Base-by-base conservation (phyloP, 1,140 invertebrate species). In the Colletes latitarsis region DNA sequence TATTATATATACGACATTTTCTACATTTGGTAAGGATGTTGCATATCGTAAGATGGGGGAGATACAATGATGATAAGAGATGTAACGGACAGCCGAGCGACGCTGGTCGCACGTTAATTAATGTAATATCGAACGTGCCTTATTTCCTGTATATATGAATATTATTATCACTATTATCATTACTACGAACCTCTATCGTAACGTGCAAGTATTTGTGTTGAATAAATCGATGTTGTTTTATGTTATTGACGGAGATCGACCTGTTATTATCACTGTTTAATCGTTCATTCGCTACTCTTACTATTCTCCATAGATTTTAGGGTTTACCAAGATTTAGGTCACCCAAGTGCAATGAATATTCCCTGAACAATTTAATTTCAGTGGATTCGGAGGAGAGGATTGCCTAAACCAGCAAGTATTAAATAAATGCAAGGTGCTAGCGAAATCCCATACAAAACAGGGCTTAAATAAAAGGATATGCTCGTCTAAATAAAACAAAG, bases 171-270 rank as follows among this genome's bases (percentile, higher is more conserved):
- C 88, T 84, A 92, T 89, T 88, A 88, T 90, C 85, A 92, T 91
- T 88, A 91, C 83, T 88, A 90, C 88, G 77, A 90, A 90, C 84
- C 82, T 90, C 86, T 91, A 91, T 90, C 87, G 90, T 91, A 91
- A 90, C 83, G 88, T 90, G 90, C 89, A 90, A 91, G 89, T 89
- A 92, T 92, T 92, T 92, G 89, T 92, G 90, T 92, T 92, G 77
- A 92, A 92, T 92, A 91, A 92, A 92, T 92, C 88, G 91, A 92
- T 92, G 91, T 92, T 92, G 91, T 92, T 92, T 92, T 92, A 92
- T 89, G 89, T 92, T 92, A 91, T 60, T 46, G 39, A n/a, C 78
- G 55, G 49, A 62, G 64, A 72, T 77, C 43, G 52, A 75, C 72
- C 10, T 66, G 79, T 46, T 63, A 49, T 63, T 63, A n/a, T 64